Evolutionary conservation across 2,888 invertebrate genomes (phyloP), one percentile per base, ranked within the genome.

Genomic region (Callosobruchus maculatus): DNA sequence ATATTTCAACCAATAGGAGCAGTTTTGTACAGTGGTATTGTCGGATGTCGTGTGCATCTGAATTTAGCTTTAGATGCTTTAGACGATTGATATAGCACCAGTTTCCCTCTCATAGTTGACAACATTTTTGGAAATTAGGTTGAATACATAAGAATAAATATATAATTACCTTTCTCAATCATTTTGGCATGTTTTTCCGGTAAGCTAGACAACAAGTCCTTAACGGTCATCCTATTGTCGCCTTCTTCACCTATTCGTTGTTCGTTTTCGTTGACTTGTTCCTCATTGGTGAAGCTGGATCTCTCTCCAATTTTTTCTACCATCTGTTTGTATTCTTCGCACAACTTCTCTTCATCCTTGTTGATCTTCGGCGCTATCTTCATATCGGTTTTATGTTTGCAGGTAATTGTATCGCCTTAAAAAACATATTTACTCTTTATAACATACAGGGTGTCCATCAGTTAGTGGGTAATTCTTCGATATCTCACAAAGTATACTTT

Each of bases 331-430:
- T 71, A 74, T 73, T 76, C 78, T 22, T 74, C 70, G 9, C 22
- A 21, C 20, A 72, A 67, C 67, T 76, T 74, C n/a, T 74, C 70
- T 49, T 74, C 74, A n/a, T 74, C 73, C 9, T 70, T 71, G 22
- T 1, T 71, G 13, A 49, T n/a, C 21, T 74, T 78, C 0, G 78
- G 74, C 66, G 73, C 71, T 22, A 77, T 76, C 22, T 76, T 77
- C 26, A 76, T 70, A 0, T 78, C 75, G 4, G 73, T 73, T 5
- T 21, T 20, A 71, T 78, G 79, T 70, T 76, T 78, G 67, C 79
- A 79, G 3, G 79, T 80, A 18, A 81, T 77, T 1, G 75, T 77
- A 71, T 82, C 81, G 0, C 81, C 78, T 69, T 76, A 0, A 21
- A 31, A 71, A 70, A 26, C n/a, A n/a, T n/a, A n/a, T n/a, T n/a